phyloP scores from a whole-genome alignment of 2,113 vertebrate genomes.

The Toxostoma redivivum region DNA sequence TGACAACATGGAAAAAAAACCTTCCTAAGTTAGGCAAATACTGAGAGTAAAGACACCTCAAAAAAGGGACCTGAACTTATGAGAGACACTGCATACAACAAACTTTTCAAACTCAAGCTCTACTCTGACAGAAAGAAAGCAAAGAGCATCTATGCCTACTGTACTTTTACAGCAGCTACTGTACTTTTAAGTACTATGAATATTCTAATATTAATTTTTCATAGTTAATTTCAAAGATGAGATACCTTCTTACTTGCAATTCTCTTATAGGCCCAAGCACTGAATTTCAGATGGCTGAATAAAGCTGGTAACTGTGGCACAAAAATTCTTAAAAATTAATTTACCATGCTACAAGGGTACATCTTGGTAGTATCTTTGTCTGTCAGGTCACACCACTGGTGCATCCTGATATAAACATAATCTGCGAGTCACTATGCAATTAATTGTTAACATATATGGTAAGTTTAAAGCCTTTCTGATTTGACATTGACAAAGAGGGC shows the following conservation, averaged over 20 bases:
- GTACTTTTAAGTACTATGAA: not conserved
- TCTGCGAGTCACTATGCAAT: not conserved
- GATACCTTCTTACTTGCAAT: not conserved
- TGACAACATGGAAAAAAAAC: not conserved
- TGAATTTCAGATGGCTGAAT: not conserved
- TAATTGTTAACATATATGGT: not conserved
- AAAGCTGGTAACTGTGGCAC: not conserved
- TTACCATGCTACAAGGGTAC: not conserved
- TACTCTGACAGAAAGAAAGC: not conserved
- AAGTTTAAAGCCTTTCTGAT: not conserved
- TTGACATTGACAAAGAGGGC: not conserved
- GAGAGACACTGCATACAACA: not conserved
- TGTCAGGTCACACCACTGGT: not conserved
- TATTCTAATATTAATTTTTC: not conserved
- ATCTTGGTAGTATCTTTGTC: not conserved
- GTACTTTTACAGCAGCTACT: not conserved
- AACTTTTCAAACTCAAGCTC: not conserved
- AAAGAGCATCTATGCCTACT: not conserved
- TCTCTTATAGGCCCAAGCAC: fast-evolving
- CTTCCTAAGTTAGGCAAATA: not conserved
- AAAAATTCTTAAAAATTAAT: not conserved
- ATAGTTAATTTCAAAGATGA: not conserved
- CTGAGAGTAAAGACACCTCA: not conserved
- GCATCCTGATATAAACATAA: not conserved
- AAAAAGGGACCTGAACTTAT: not conserved